Base-by-base conservation (phyloP, 1,140 invertebrate species). In the Contarinia nasturtii region DNA sequence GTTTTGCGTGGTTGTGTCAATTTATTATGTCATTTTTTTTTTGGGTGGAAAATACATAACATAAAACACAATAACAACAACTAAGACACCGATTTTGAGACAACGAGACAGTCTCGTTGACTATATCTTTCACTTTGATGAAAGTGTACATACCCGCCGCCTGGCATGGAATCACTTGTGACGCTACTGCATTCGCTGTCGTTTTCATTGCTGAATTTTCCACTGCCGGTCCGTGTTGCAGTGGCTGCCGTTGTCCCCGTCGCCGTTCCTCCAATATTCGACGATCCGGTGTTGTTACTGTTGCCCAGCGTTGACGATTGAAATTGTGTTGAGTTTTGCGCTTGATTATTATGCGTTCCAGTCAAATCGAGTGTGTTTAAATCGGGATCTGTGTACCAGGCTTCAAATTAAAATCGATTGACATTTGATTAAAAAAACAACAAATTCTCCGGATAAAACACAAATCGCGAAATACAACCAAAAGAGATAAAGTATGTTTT, bases 151-250 rank as follows among this genome's bases (percentile, higher is more conserved):
- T 57, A 72, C 61, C 75, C 61, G 7, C 75, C 61, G 7, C 58
- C 78, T 42, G 77, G 77, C 49, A 80, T 75, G 56, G 78, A 82
- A 60, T 82, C 81, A 55, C 79, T 82, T 7, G 81, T 84, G 12
- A 82, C 80, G 52, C 79, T 82, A 50, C 79, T 82, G 57, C 79
- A 83, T 53, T 82, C 80, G 22, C 79, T 82, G 47, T 77, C 78
- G 61, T 82, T 79, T 43, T 82, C 80, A 38, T 77, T 80, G 48
- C 76, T 74, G 55, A 80, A 79, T 62, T 81, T 81, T 21, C 74
- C 71, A 67, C 75, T 67, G 59, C 58, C 71, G 27, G 27, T 63
- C 69, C 63, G 46, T 69, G 65, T 17, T 60, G 60, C 57, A 56
- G 66, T 17, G 56, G 61, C 55, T 14, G 12, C 36, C 17, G 36